A percentile compares a stretch with the other conserved stretches of the same genome.
Conservation (phyloP, 2,797 vertebrate species). For the Distichodus sexfasciatus region DNA sequence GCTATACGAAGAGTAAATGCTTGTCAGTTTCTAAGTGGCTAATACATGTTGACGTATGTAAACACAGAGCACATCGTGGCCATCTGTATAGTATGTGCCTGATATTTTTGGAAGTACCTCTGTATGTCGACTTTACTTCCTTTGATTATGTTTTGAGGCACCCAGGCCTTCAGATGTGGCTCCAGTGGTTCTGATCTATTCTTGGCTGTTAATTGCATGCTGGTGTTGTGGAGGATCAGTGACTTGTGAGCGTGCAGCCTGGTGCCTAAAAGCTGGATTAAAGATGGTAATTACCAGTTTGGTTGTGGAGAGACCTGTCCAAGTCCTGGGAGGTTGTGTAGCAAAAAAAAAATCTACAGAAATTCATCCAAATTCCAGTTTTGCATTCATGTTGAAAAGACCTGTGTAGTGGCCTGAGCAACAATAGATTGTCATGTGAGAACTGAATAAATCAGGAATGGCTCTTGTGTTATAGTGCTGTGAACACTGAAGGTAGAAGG, state of each 20-base stretch:
- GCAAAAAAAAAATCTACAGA: slow-evolving; percentile 1
- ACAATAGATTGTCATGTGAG: too few relatives aligned
- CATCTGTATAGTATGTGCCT: neutral
- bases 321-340: slow-evolving; percentile 24
- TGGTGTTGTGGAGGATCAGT: slow-evolving; percentile 11
- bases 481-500: too few relatives aligned
- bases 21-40: slow-evolving; percentile 6
- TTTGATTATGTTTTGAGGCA: slow-evolving; percentile 14
- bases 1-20: neutral
- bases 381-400: neutral
- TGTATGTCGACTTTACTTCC: neutral
- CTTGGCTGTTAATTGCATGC: slow-evolving; percentile 36
- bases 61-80: neutral
- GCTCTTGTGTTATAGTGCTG: too few relatives aligned
- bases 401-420: too few relatives aligned
- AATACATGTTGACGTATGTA: slow-evolving; percentile 7
- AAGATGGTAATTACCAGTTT: slow-evolving; percentile 33
- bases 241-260: neutral
- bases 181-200: slow-evolving; percentile 32
- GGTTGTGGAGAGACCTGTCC: neutral
- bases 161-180: slow-evolving; percentile 26
- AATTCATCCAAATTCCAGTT: neutral
- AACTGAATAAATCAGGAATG: too few relatives aligned
- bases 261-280: slow-evolving; percentile 1
- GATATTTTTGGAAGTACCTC: slow-evolving; percentile 2